Evolutionary conservation across 2,797 vertebrate genomes (phyloP).

Genomic region (Chiroxiphia lanceolata): DNA sequence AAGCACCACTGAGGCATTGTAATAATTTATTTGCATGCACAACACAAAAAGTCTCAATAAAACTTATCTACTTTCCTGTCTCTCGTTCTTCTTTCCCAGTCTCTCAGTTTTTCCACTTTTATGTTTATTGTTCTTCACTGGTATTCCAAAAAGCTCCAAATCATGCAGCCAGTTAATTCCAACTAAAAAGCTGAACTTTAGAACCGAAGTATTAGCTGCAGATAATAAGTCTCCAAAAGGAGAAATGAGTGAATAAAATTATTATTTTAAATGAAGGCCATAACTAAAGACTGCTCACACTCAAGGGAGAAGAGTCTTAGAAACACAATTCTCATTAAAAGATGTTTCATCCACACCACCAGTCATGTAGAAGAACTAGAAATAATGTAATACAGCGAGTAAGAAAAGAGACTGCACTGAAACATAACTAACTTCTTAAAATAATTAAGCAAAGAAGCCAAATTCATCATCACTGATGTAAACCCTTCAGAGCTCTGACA

Average conservation of each 20-base stretch:
- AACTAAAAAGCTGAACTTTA: neutral
- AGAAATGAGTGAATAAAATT: neutral
- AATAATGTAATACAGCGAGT: neutral
- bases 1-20: neutral
- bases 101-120: neutral
- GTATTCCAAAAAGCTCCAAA: neutral
- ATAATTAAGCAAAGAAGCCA: conserved; percentile 17
- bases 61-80: neutral
- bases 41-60: neutral
- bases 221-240: neutral
- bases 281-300: neutral
- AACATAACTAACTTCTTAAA: neutral
- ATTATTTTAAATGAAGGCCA: neutral
- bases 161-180: neutral
- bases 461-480: neutral
- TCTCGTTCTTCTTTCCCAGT: neutral
- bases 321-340: neutral
- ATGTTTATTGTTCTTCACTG: neutral
- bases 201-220: neutral
- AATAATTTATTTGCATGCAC: neutral
- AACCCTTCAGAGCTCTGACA: conserved; percentile 26
- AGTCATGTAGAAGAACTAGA: neutral
- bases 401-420: neutral
- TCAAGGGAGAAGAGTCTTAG: neutral
- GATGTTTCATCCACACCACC: neutral